Evolutionary conservation across 2,797 vertebrate species (phyloP).

Genomic region (Mus caroli): DNA sequence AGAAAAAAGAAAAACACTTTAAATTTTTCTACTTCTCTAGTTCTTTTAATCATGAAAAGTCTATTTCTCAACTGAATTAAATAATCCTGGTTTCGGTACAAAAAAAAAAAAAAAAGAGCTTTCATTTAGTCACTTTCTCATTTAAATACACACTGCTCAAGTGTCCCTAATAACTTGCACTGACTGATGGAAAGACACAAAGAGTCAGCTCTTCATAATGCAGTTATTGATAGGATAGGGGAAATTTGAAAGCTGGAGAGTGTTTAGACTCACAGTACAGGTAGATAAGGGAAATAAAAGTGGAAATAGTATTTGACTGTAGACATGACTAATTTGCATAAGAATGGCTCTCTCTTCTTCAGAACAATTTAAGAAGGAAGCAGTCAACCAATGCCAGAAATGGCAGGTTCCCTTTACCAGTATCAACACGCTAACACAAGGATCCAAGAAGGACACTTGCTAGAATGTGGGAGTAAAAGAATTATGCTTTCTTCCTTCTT

Average conservation of each 20-base stretch:
- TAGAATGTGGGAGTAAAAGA: neutral
- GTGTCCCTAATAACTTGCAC: neutral
- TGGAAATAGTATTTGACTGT: conserved; percentile 13
- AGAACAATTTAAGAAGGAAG: neutral
- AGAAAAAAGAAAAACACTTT: neutral
- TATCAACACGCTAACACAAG: neutral
- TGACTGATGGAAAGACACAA: neutral
- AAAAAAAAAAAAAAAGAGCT: neutral
- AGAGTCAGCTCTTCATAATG: neutral
- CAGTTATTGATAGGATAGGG: neutral
- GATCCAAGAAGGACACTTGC: neutral
- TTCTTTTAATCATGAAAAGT: conserved; percentile 54
- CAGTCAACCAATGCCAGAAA: neutral
- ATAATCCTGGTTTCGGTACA: conserved; percentile 49
- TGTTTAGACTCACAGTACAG: neutral
- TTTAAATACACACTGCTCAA: neutral
- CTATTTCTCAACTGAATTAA: conserved; percentile 52
- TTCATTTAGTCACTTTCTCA: conserved; percentile 56
- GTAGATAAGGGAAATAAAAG: conserved; percentile 49
- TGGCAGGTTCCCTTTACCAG: neutral
- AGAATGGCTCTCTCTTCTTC: neutral
- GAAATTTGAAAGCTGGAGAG: neutral
- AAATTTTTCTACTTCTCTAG: conserved; percentile 32
- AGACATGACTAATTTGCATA: conserved; percentile 36
- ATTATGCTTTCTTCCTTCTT: neutral